Percentiles rank a stretch among this genome's conserved stretches.
phyloP scores from a whole-genome alignment of 2,113 vertebrate species.

The Pedionomus torquatus region DNA sequence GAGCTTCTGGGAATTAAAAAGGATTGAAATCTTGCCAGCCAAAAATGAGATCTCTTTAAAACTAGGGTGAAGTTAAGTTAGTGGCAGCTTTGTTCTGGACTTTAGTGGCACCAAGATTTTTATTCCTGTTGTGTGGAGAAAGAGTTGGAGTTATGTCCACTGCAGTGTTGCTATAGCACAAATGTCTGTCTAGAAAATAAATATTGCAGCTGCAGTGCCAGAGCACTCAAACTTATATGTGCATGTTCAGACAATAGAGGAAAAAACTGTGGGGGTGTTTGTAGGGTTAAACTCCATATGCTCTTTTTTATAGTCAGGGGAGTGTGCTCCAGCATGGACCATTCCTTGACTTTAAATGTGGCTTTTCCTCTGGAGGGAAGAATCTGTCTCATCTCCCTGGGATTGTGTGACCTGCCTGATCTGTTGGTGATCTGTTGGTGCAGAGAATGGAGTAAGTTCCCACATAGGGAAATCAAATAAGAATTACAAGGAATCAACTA shows the following conservation, averaged over 20 bases:
- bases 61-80: background rate
- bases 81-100: background rate
- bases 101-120: background rate
- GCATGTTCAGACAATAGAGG: background rate
- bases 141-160: background rate
- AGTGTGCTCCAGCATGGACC: background rate
- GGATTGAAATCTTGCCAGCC: conserved; percentile 34
- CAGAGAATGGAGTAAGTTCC: no score
- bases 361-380: background rate
- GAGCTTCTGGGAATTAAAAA: conserved; percentile 52
- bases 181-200: background rate
- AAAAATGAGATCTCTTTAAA: background rate
- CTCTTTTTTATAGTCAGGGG: background rate
- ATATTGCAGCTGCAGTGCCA: background rate
- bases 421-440: background rate
- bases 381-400: background rate
- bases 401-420: background rate
- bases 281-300: background rate
- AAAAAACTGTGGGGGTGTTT: background rate
- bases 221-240: background rate
- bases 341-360: background rate
- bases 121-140: background rate
- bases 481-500: background rate
- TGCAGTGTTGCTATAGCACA: background rate
- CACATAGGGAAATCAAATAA: background rate